phyloP scores from a whole-genome alignment of 1,140 invertebrate genomes.

The Drosophila prosaltans region DNA sequence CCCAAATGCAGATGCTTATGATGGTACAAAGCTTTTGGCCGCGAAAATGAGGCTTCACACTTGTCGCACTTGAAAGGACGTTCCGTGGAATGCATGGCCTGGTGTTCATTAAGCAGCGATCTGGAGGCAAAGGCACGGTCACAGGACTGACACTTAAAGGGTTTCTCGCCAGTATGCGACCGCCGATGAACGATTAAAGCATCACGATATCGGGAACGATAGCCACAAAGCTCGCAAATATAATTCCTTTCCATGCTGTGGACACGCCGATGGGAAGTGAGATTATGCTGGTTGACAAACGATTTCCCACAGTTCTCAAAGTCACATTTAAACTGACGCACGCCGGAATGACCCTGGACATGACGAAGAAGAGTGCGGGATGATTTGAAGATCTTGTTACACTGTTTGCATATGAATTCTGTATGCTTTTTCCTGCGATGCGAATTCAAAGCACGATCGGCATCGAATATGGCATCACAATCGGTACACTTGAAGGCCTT shows the following conservation, averaged over 20 bases:
- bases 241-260: conserved; percentile 67
- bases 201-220: conserved; percentile 84
- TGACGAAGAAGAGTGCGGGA: conserved; percentile 58
- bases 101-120: conserved; percentile 82
- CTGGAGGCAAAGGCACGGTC: conserved; percentile 67
- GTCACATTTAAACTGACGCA: conserved; percentile 63
- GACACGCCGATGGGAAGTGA: conserved; percentile 62
- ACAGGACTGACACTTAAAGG: conserved; percentile 85
- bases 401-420: conserved; percentile 58
- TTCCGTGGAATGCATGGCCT: conserved; percentile 92
- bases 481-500: conserved; percentile 66
- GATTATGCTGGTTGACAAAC: conserved; percentile 66
- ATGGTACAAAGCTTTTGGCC: conserved; percentile 93
- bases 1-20: conserved; percentile 92
- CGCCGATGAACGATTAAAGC: conserved; percentile 97
- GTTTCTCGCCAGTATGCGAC: conserved; percentile 98
- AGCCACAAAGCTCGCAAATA: conserved; percentile 75
- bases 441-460: conserved; percentile 53
- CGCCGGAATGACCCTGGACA: conserved; percentile 58
- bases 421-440: conserved; percentile 63
- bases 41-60: conserved; percentile 91
- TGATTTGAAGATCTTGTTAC: conserved; percentile 68
- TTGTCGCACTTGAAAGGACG: conserved; percentile 89
- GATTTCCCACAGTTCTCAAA: conserved; percentile 71
- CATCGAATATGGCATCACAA: conserved; percentile 60